Percentiles rank a stretch among this genome's conserved stretches.
These are phyloP conservation scores for Pachyrhynchus sulphureomaculatus DNA, from an alignment of 1,140 invertebrate species.

Conservation along the genomic window DNA sequence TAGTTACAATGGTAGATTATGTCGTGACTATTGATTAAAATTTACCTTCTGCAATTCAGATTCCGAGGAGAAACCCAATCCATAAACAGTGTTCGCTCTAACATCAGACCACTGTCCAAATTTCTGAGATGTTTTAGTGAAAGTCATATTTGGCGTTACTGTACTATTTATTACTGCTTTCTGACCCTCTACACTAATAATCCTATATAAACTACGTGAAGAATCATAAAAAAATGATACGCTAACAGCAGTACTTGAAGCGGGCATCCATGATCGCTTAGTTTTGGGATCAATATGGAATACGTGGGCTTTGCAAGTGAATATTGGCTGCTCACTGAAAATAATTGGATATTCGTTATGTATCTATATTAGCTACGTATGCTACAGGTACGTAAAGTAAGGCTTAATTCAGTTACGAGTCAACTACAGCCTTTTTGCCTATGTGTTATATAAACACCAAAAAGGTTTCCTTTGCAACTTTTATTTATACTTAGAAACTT, in stretches of 20 bases:
- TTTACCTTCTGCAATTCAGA: slow-evolving; percentile 87
- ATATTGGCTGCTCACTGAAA: slow-evolving; percentile 95
- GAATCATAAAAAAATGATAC: slow-evolving; percentile 98
- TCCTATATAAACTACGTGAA: slow-evolving; percentile 89
- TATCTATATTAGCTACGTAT: no score
- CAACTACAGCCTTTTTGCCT: no score
- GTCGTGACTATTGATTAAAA: no score
- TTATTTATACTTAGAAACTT: no score
- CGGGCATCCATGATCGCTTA: slow-evolving; percentile 96
- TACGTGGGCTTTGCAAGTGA: slow-evolving; percentile 97
- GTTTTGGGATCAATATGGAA: slow-evolving; percentile 99
- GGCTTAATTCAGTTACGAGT: no score
- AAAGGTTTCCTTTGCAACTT: no score
- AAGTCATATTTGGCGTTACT: slow-evolving; percentile 96
- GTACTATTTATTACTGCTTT: slow-evolving; percentile 99
- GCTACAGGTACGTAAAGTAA: no score
- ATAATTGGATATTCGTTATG: background rate
- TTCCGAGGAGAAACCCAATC: slow-evolving; percentile 94
- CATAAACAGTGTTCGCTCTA: slow-evolving; percentile 95
- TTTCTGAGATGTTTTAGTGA: slow-evolving; percentile 98
- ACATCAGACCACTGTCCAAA: slow-evolving; percentile 99
- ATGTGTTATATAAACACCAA: no score
- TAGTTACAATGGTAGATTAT: no score
- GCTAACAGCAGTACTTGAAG: slow-evolving; percentile 95
- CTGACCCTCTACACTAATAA: slow-evolving; percentile 95